A percentile compares a stretch with the other conserved stretches of the same genome.
phyloP scores from a whole-genome alignment of 2,888 invertebrate species.

The Leptura quadrifasciata region DNA sequence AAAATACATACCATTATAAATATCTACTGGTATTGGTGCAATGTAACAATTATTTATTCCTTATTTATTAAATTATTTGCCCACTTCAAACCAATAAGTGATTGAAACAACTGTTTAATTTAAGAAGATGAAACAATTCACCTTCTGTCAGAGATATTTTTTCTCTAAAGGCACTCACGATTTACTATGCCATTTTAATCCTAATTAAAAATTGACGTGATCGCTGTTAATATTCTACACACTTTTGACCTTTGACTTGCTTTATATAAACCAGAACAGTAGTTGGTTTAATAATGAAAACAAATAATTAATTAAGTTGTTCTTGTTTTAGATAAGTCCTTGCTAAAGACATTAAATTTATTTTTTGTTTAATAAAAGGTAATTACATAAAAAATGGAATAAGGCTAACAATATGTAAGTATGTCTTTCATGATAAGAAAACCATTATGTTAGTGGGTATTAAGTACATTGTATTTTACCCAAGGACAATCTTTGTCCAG shows the following conservation, averaged over 20 bases:
- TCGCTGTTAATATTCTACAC: constrained; percentile 36
- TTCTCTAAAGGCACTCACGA: constrained; percentile 9
- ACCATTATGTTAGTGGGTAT: too few relatives aligned
- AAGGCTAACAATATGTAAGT: constrained; percentile 13
- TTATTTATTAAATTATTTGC: too few relatives aligned
- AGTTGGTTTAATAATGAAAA: constrained; percentile 35
- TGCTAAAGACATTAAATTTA: constrained; percentile 22
- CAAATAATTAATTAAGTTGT: constrained; percentile 30
- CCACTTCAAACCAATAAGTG: too few relatives aligned
- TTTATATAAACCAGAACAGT: constrained; percentile 41
- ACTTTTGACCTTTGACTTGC: constrained; percentile 42
- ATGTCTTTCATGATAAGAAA: not conserved
- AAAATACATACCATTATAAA: too few relatives aligned
- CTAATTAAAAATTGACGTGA: constrained; percentile 28
- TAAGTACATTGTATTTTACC: too few relatives aligned
- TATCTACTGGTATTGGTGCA: too few relatives aligned
- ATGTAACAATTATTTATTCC: too few relatives aligned
- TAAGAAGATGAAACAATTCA: not conserved
- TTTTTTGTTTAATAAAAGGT: constrained; percentile 24
- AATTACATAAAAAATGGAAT: constrained; percentile 32
- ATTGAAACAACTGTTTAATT: too few relatives aligned
- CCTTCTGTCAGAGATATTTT: constrained; percentile 4
- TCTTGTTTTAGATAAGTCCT: constrained; percentile 15
- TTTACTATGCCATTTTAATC: constrained; percentile 20
- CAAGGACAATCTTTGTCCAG: too few relatives aligned